These are phyloP conservation scores for Fragum sueziense DNA, from an alignment of 2,888 invertebrate genomes.

Conservation along the genomic window DNA sequence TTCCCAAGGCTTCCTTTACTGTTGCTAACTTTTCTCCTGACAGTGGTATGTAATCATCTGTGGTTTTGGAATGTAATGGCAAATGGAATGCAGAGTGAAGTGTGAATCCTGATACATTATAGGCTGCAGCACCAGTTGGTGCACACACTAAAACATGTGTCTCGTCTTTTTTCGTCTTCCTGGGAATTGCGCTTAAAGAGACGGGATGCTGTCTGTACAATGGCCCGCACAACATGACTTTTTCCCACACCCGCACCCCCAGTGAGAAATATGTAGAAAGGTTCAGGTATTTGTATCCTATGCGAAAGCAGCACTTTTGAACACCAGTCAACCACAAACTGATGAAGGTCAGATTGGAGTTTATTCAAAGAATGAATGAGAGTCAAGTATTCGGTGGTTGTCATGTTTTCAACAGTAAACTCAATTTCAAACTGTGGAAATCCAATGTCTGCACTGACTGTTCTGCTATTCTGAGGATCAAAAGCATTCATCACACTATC, in stretches of 20 bases:
- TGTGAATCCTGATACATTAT: conserved; percentile 47
- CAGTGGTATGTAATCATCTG: conserved; percentile 22
- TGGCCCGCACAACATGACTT: conserved; percentile 31
- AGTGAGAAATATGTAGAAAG: conserved; percentile 47
- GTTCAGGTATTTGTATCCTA: conserved; percentile 11
- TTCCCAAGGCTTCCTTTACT: conserved; percentile 20
- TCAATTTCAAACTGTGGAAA: neutral
- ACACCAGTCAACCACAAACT: conserved; percentile 18
- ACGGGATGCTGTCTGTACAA: conserved; percentile 26
- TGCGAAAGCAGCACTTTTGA: neutral
- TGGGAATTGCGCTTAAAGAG: no score
- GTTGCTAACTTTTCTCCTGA: conserved; percentile 20
- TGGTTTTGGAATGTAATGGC: conserved; percentile 27
- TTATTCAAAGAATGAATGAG: no score
- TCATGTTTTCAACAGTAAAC: conserved; percentile 19
- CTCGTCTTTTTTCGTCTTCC: conserved; percentile 21
- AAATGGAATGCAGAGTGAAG: conserved; percentile 51
- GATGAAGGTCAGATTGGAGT: no score
- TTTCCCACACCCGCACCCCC: conserved; percentile 47
- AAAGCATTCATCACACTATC: no score
- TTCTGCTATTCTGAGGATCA: no score
- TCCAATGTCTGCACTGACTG: no score
- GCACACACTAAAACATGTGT: conserved; percentile 42
- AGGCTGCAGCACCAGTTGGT: conserved; percentile 51
- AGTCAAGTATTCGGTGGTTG: no score